Conservation (phyloP, 2,797 vertebrate species). For the Spheniscus humboldti region DNA sequence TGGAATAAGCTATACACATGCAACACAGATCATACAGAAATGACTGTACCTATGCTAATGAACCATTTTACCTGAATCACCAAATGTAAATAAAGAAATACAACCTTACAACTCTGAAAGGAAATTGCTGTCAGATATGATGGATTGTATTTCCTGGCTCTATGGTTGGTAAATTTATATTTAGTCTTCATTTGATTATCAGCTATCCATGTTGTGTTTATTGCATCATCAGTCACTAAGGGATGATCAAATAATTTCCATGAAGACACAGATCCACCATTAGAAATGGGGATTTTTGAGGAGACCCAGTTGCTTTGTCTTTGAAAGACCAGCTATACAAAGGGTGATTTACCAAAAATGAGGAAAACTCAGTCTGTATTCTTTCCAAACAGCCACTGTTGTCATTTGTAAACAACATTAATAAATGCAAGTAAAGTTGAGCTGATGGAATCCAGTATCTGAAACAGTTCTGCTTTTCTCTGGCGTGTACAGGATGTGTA, state of each 20-base stretch:
- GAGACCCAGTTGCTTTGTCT: background rate
- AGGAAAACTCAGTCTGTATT: background rate
- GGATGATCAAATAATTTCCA: background rate
- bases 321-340: background rate
- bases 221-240: background rate
- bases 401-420: background rate
- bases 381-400: background rate
- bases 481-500: background rate
- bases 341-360: background rate
- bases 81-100: constrained; percentile 24
- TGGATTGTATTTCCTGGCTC: background rate
- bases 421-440: background rate
- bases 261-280: background rate
- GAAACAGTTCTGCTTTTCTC: background rate
- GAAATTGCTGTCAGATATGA: constrained; percentile 43
- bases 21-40: background rate
- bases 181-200: background rate
- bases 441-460: background rate
- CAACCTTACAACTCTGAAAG: background rate
- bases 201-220: background rate
- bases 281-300: background rate
- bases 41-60: background rate
- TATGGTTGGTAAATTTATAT: background rate
- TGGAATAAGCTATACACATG: background rate
- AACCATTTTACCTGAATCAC: background rate